Evolutionary conservation across 2,888 invertebrate species (phyloP).

Genomic region (Drosophila barbarae): DNA sequence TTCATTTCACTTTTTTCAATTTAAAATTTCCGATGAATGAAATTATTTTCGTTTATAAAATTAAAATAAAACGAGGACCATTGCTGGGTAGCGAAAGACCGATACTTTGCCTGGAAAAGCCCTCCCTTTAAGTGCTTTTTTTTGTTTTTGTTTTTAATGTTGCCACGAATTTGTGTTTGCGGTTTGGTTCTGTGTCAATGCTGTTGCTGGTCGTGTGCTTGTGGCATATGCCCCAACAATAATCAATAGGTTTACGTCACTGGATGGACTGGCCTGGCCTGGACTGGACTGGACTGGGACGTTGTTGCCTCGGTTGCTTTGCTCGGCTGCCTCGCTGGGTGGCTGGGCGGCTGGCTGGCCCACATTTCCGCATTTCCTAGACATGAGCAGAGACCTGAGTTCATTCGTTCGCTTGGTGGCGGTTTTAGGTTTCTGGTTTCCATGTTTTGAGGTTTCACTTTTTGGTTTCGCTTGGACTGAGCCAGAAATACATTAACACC

Average conservation of each 20-base stretch:
- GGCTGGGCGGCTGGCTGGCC: slow-evolving; percentile 12
- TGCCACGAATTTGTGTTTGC: slow-evolving; percentile 41
- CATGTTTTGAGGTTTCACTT: slow-evolving; percentile 33
- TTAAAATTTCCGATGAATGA: no score
- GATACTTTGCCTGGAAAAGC: not conserved
- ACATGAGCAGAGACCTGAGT: not conserved
- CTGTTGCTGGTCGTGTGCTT: slow-evolving; percentile 24
- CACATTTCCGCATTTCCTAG: slow-evolving; percentile 35
- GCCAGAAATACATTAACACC: slow-evolving; percentile 38
- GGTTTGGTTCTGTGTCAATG: slow-evolving; percentile 36
- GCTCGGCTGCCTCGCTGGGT: slow-evolving; percentile 5
- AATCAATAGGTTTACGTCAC: slow-evolving; percentile 71
- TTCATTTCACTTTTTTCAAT: no score
- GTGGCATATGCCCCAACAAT: slow-evolving; percentile 56
- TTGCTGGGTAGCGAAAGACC: not conserved
- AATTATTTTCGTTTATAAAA: no score
- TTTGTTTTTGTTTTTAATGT: not conserved
- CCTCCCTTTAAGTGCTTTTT: slow-evolving; percentile 17
- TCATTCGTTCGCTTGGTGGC: slow-evolving; percentile 11
- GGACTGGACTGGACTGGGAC: slow-evolving; percentile 42
- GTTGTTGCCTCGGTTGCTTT: slow-evolving; percentile 15
- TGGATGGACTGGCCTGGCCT: slow-evolving; percentile 40
- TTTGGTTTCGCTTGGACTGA: slow-evolving; percentile 29
- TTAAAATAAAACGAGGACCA: no score
- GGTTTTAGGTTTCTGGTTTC: slow-evolving; percentile 20